These are phyloP conservation scores for Psittacula echo DNA, from an alignment of 2,797 vertebrate species.

Conservation along the genomic window DNA sequence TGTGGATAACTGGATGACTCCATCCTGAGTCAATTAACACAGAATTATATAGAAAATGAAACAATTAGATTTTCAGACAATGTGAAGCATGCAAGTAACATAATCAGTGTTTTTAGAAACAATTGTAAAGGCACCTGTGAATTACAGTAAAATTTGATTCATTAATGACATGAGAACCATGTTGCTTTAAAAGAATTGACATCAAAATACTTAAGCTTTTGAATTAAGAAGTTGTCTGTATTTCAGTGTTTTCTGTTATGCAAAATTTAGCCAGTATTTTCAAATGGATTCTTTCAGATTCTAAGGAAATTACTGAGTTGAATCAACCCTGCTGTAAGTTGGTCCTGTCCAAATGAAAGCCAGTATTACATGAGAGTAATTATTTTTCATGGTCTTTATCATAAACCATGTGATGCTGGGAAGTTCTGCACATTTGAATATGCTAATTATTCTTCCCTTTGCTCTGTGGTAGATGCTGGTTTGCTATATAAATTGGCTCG, in stretches of 20 bases:
- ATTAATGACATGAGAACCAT: neutral
- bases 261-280: conserved; percentile 1
- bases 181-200: neutral
- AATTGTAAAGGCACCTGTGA: neutral
- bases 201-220: neutral
- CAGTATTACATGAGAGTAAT: neutral
- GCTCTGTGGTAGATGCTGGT: conserved; percentile 52
- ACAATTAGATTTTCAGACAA: conserved; percentile 7
- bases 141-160: neutral
- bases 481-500: conserved; percentile 48
- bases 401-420: neutral
- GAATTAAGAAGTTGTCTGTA: neutral
- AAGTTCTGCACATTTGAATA: conserved; percentile 23
- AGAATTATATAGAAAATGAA: neutral
- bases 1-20: neutral
- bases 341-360: conserved; percentile 5
- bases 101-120: neutral
- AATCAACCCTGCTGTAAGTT: conserved; percentile 13
- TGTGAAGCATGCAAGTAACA: neutral
- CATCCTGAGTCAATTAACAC: neutral
- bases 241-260: neutral
- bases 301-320: conserved; percentile 8
- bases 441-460: conserved; percentile 41
- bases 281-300: conserved; percentile 12
- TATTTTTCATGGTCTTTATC: neutral